These are phyloP conservation scores for Priocnemis perturbator DNA, from an alignment of 2,888 invertebrate species.

Conservation along the genomic window DNA sequence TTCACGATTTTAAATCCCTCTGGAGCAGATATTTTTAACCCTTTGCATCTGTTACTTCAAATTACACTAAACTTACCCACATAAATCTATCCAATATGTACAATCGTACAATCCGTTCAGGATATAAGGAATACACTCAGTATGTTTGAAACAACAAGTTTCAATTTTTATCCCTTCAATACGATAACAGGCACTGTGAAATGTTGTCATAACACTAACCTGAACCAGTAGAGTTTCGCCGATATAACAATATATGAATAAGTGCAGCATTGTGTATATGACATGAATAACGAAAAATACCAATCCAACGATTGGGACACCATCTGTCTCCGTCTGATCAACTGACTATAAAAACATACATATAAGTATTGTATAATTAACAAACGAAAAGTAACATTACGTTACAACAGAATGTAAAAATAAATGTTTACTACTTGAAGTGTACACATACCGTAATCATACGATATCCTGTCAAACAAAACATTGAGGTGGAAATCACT, in stretches of 20 bases:
- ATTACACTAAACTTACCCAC: no score
- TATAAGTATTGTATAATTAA: not conserved
- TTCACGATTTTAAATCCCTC: no score
- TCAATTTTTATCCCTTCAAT: no score
- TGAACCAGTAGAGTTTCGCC: slow-evolving; percentile 49
- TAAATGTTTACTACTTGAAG: not conserved
- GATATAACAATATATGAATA: slow-evolving; percentile 57
- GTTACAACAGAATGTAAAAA: no score
- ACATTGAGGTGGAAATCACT: slow-evolving; percentile 36
- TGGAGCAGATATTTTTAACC: no score
- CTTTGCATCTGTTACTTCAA: no score
- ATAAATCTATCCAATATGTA: no score
- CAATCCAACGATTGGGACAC: slow-evolving; percentile 25
- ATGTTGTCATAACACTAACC: slow-evolving; percentile 25
- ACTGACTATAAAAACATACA: slow-evolving; percentile 33
- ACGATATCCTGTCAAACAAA: slow-evolving; percentile 55
- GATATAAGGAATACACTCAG: no score
- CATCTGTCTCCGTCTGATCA: not conserved
- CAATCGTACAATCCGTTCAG: no score
- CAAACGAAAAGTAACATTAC: not conserved
- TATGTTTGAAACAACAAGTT: no score
- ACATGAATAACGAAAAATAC: slow-evolving; percentile 36
- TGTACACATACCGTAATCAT: slow-evolving; percentile 40
- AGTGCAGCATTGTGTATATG: slow-evolving; percentile 42
- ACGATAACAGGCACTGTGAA: no score